Evolutionary conservation across 2,113 vertebrate species (phyloP), one percentile per base, ranked within the genome.

Genomic region (Rhadina sibilatrix): DNA sequence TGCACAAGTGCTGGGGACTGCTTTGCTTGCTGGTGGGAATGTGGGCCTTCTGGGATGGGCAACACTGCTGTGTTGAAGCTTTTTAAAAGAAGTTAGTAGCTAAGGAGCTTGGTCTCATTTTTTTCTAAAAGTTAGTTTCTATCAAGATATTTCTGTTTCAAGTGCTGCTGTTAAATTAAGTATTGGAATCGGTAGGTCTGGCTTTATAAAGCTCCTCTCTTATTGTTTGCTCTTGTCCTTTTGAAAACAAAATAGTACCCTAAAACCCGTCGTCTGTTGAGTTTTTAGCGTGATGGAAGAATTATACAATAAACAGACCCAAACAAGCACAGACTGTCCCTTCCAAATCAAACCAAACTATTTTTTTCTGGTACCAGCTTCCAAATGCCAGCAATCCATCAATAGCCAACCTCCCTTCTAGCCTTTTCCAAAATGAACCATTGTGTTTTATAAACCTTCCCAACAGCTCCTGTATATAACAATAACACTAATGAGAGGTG

Each of bases 1-100:
- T 83, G 35, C 59, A 69, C 0, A 2, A 20, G 22, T 60, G 24
- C 40, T 75, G 22, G 30, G 49, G 30, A 2, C 50, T 59, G 12
- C 52, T 59, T 66, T 0, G 0, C 16, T 49, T 12, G 15, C 40
- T 4, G 0, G 9, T 83, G 77, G 23, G 9, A 66, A 33, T 14
- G 22, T 1, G 1, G 10, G 12, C 35, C 14, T 47, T 66, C 44
- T 83, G 47, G 54, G 63, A 38, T 42, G 10, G 20, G 24, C 9
- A 11, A 31, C 78, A n/a, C 14, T 54, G 65, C 11, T 37, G 6
- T 5, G 10, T 4, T 42, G 40, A 69, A 42, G 27, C 23, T 80
- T 47, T 88, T 30, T 10, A 42, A 53, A 92, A 74, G 37, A 14
- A 49, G 14, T 28, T 79, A 30, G 31, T 49, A 30, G 44, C 25